Evolutionary conservation across 2,888 invertebrate species (phyloP).

Genomic region (Pedicia rivosa): DNA sequence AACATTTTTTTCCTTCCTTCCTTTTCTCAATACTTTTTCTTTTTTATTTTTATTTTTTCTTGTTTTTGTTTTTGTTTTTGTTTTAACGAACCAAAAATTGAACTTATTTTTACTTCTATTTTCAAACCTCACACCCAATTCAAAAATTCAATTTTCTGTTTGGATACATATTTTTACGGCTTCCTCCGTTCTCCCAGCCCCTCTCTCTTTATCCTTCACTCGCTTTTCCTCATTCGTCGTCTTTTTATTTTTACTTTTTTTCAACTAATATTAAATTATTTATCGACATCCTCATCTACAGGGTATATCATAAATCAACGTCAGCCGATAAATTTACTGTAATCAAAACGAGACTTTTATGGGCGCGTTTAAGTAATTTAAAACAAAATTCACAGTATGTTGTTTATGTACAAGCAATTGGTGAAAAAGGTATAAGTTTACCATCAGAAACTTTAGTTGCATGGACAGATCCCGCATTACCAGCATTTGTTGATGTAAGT

Average conservation of each 20-base stretch:
- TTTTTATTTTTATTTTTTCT: too few species aligned
- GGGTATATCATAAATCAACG: conserved; percentile 53
- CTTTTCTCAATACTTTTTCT: too few species aligned
- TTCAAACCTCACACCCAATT: too few species aligned
- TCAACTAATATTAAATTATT: neutral
- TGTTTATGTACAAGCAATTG: conserved; percentile 56
- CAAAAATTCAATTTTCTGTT: too few species aligned
- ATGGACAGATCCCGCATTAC: conserved; percentile 78
- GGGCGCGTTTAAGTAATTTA: conserved; percentile 51
- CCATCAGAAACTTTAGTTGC: conserved; percentile 70
- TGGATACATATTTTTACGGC: too few species aligned
- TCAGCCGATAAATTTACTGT: conserved; percentile 42
- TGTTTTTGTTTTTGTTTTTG: too few species aligned
- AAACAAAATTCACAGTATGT: conserved; percentile 71
- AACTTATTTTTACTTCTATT: too few species aligned
- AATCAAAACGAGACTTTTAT: conserved; percentile 50
- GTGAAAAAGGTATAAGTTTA: conserved; percentile 50
- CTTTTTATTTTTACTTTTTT: neutral
- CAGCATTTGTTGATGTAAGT: conserved; percentile 68
- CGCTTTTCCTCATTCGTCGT: neutral
- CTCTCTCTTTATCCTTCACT: too few species aligned
- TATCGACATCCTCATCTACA: conserved; percentile 21
- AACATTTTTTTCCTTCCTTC: too few species aligned
- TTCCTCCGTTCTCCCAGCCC: too few species aligned
- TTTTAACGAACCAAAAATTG: too few species aligned